Conservation (phyloP, 2,113 vertebrate genomes). For the Dendropsophus ebraccatus region DNA sequence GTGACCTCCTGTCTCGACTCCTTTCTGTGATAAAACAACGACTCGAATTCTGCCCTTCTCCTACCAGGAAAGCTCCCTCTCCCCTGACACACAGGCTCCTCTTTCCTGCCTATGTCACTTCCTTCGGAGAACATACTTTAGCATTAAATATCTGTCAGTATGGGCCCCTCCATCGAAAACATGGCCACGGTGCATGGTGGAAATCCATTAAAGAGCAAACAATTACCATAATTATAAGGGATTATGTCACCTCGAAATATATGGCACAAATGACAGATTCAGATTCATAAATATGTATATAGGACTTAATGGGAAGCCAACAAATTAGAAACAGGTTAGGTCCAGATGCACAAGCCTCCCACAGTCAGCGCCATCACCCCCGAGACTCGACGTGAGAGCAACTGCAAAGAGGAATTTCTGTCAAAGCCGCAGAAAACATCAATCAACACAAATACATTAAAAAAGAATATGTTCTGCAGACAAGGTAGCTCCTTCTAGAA, state of each 20-base stretch:
- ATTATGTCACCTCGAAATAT: conserved; percentile 47
- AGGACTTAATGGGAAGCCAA: conserved; percentile 34
- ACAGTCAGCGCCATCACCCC: conserved; percentile 34
- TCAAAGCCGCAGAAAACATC: conserved; percentile 19
- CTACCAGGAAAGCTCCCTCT: conserved; percentile 26
- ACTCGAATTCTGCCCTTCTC: conserved; percentile 13
- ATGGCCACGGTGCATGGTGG: not conserved
- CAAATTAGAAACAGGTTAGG: conserved; percentile 44
- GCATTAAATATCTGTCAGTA: conserved; percentile 23
- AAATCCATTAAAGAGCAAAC: conserved; percentile 21
- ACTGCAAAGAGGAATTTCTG: conserved; percentile 36
- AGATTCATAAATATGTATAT: conserved; percentile 50
- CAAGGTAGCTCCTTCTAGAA: not conserved
- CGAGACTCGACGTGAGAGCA: conserved; percentile 24
- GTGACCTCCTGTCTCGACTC: not conserved
- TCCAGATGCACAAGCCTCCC: conserved; percentile 28
- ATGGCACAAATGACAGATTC: conserved; percentile 29
- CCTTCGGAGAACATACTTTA: conserved; percentile 17
- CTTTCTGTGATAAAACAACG: conserved; percentile 15
- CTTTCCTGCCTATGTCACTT: conserved; percentile 41
- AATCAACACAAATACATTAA: conserved; percentile 40
- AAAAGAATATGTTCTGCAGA: conserved; percentile 13
- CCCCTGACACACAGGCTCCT: conserved; percentile 20
- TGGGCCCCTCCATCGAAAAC: not conserved
- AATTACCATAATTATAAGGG: conserved; percentile 19